phyloP scores from a whole-genome alignment of 2,888 invertebrate species.

The Pardosa pseudoannulata region DNA sequence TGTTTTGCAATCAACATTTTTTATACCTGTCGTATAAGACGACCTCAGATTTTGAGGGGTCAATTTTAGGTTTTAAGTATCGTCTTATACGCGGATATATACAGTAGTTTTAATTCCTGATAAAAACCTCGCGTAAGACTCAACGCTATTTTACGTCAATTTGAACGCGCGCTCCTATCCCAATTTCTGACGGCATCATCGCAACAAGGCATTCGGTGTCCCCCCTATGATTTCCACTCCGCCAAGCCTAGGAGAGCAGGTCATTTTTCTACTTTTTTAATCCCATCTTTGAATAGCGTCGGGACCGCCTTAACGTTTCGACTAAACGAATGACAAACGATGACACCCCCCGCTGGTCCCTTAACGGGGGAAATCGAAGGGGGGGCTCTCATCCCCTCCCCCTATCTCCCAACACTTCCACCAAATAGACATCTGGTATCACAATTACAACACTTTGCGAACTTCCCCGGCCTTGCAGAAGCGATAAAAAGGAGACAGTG shows the following conservation, averaged over 20 bases:
- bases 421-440: constrained; percentile 68
- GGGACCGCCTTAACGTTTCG: constrained; percentile 13
- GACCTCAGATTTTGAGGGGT: too few relatives aligned
- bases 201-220: too few relatives aligned
- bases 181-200: too few relatives aligned
- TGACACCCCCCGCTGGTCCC: constrained; percentile 54
- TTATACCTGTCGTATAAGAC: too few relatives aligned
- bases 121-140: too few relatives aligned
- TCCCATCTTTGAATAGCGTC: constrained; percentile 24
- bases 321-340: constrained; percentile 63
- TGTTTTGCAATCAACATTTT: too few relatives aligned
- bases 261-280: constrained; percentile 37
- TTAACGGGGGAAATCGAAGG: background rate
- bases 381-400: constrained; percentile 14
- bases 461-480: background rate
- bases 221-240: background rate
- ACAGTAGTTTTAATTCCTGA: too few relatives aligned
- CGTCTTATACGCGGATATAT: too few relatives aligned
- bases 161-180: too few relatives aligned
- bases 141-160: too few relatives aligned
- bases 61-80: too few relatives aligned
- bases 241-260: constrained; percentile 20
- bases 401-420: too few relatives aligned
- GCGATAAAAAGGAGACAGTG: background rate
- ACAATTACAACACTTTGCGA: constrained; percentile 46